Evolutionary conservation across 2,797 vertebrate genomes (phyloP).

Genomic region (Simalia tracyae): DNA sequence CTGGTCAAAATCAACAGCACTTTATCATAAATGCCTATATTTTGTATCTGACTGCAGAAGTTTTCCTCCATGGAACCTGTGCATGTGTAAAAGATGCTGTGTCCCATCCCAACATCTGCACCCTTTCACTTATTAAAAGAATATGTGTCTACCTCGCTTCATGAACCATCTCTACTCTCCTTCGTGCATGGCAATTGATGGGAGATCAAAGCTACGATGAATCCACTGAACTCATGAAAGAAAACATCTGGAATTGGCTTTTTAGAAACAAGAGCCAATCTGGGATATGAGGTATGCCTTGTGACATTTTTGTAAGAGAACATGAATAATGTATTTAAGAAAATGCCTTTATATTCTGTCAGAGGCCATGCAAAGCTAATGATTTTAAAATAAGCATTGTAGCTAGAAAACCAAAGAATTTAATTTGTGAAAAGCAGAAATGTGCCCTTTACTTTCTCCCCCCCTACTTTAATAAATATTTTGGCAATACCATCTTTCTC

Average conservation of each 20-base stretch:
- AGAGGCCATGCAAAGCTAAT: slow-evolving; percentile 3
- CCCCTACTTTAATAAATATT: slow-evolving; percentile 14
- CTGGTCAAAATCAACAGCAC: background rate
- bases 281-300: background rate
- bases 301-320: background rate
- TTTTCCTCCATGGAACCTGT: background rate
- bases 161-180: background rate
- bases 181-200: background rate
- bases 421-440: slow-evolving; percentile 10
- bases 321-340: slow-evolving; percentile 6
- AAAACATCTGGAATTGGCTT: background rate
- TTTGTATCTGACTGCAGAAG: background rate
- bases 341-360: background rate
- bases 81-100: too few relatives aligned
- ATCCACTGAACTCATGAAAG: background rate
- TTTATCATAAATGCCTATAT: background rate
- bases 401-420: slow-evolving; percentile 3
- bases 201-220: background rate
- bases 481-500: slow-evolving; percentile 74
- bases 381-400: slow-evolving; percentile 17
- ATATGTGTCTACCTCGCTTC: background rate
- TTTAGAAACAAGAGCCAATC: background rate
- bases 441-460: background rate
- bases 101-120: background rate
- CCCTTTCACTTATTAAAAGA: background rate